phyloP scores from a whole-genome alignment of 2,113 vertebrate genomes.

The Ciconia stormi region DNA sequence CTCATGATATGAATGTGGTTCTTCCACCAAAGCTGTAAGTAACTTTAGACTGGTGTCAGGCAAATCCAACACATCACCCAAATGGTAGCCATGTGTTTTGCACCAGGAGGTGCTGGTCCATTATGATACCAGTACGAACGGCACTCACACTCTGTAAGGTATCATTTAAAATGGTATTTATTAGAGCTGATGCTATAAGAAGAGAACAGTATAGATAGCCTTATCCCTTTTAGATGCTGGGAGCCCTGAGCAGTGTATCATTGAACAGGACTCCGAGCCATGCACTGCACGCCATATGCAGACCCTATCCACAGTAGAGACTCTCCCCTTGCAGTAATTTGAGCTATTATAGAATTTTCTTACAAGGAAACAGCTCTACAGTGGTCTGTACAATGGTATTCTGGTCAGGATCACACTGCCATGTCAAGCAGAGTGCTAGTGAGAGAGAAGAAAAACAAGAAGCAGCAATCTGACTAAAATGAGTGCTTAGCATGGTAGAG shows the following conservation, averaged over 20 bases:
- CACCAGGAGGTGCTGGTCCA: background rate
- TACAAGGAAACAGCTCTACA: background rate
- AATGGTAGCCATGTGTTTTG: background rate
- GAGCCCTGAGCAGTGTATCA: accelerated
- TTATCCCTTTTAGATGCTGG: background rate
- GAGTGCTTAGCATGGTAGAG: background rate
- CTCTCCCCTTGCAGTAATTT: background rate
- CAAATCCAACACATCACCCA: background rate
- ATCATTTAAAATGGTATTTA: background rate
- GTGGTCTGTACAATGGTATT: background rate
- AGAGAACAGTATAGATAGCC: background rate
- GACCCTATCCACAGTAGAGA: background rate
- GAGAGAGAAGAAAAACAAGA: background rate
- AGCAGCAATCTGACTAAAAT: background rate
- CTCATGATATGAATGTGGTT: background rate
- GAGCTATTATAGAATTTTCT: background rate
- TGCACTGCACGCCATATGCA: background rate
- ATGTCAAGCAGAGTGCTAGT: background rate
- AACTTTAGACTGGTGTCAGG: background rate
- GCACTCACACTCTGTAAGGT: background rate
- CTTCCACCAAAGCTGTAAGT: background rate
- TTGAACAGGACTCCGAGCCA: background rate
- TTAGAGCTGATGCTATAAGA: background rate
- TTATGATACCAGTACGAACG: background rate
- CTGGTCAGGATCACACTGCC: background rate